phyloP scores from a whole-genome alignment of 1,140 invertebrate genomes.

The Conus ventricosus region DNA sequence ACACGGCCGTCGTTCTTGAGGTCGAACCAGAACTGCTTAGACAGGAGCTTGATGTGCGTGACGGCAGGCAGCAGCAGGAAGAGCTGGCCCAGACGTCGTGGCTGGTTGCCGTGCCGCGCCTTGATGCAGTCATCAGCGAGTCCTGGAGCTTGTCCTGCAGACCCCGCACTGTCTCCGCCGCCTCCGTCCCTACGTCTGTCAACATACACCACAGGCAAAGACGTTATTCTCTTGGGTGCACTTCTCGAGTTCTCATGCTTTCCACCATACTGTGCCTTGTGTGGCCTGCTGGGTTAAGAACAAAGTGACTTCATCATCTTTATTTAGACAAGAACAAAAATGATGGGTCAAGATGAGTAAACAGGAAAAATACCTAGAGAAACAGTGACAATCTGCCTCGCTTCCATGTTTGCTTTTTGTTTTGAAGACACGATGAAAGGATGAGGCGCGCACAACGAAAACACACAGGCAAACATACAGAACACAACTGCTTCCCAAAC shows the following conservation, averaged over 20 bases:
- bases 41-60: conserved; percentile 88
- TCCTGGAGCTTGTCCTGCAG: conserved; percentile 91
- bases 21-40: conserved; percentile 92
- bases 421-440: no score
- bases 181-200: conserved; percentile 89
- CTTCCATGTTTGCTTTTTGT: no score
- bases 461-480: no score
- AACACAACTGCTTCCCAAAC: conserved; percentile 9
- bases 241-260: no score
- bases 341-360: no score
- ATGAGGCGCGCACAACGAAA: neutral
- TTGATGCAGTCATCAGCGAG: conserved; percentile 89
- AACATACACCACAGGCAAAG: conserved; percentile 29
- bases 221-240: neutral
- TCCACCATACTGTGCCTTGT: no score
- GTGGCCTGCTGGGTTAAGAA: no score
- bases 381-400: no score
- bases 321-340: no score
- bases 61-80: conserved; percentile 91
- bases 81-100: conserved; percentile 86
- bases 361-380: no score
- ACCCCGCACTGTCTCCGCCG: conserved; percentile 87
- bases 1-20: conserved; percentile 91
- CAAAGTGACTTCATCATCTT: no score
- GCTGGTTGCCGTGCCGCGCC: conserved; percentile 79